These are phyloP conservation scores for Sebastolobus alascanus DNA, from an alignment of 2,797 vertebrate genomes.

Conservation along the genomic window DNA sequence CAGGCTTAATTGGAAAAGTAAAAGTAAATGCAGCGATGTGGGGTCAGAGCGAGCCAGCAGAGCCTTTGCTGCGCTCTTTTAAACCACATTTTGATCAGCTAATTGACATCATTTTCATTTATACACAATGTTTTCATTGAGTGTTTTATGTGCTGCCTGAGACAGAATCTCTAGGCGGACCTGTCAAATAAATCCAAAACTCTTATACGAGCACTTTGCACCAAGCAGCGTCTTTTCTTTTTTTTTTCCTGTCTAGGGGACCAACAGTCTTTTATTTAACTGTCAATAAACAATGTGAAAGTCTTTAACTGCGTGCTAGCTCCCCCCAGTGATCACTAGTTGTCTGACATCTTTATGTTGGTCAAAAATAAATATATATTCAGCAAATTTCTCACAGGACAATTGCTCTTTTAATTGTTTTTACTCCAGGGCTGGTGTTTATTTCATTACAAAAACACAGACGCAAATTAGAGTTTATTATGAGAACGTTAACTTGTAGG, in stretches of 20 bases:
- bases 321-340: conserved; percentile 79
- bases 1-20: conserved; percentile 45
- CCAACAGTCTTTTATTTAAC: conserved; percentile 38
- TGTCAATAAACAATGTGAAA: conserved; percentile 33
- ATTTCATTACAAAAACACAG: conserved; percentile 2
- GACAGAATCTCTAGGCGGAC: conserved; percentile 14
- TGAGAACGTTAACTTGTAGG: not conserved
- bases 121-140: conserved; percentile 9
- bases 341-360: conserved; percentile 52
- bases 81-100: conserved; percentile 23
- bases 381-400: not conserved
- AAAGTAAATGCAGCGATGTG: conserved; percentile 24
- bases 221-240: not conserved
- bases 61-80: conserved; percentile 5
- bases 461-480: conserved; percentile 16
- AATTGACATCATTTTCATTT: conserved; percentile 47
- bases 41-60: conserved; percentile 14
- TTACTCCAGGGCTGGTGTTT: not conserved
- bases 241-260: conserved; percentile 1
- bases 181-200: conserved; percentile 45
- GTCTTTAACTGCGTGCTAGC: conserved; percentile 72
- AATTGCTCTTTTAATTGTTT: not conserved
- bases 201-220: conserved; percentile 26
- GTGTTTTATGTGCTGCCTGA: conserved; percentile 20
- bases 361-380: conserved; percentile 29